Percentiles rank a stretch among this genome's conserved stretches.
These are phyloP conservation scores for Drosophila micromelanica DNA, from an alignment of 1,140 invertebrate species.

Conservation along the genomic window DNA sequence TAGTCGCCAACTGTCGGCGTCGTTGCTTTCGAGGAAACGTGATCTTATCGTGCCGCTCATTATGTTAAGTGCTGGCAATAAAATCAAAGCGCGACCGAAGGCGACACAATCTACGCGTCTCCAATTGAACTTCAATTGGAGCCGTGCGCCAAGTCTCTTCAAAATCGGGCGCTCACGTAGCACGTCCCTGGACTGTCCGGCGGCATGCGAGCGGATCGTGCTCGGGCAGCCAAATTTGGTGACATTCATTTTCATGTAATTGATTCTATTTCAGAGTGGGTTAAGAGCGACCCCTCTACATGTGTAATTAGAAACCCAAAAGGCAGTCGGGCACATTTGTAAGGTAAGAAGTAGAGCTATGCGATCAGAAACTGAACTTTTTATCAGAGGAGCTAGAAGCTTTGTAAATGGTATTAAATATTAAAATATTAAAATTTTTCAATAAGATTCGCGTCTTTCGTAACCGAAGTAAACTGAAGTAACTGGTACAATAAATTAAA, in stretches of 20 bases:
- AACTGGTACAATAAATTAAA: too few species aligned
- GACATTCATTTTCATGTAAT: slow-evolving; percentile 65
- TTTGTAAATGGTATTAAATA: background rate
- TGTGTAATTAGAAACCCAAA: slow-evolving; percentile 15
- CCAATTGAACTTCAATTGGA: slow-evolving; percentile 77
- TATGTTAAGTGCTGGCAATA: slow-evolving; percentile 81
- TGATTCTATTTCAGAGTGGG: slow-evolving; percentile 29
- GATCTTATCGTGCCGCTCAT: slow-evolving; percentile 75
- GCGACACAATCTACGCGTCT: slow-evolving; percentile 57
- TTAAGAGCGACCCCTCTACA: slow-evolving; percentile 13
- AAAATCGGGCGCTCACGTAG: slow-evolving; percentile 48
- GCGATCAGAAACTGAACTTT: background rate
- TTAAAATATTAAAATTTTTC: too few species aligned
- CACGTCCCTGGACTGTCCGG: slow-evolving; percentile 4
- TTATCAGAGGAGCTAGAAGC: background rate
- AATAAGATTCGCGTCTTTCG: too few species aligned
- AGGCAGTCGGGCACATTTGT: background rate
- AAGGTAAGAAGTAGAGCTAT: slow-evolving; percentile 3
- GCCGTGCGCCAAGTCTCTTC: slow-evolving; percentile 43
- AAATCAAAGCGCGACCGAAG: slow-evolving; percentile 68
- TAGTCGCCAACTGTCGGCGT: slow-evolving; percentile 52
- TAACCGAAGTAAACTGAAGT: too few species aligned
- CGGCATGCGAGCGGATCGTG: slow-evolving; percentile 49
- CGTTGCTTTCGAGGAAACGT: slow-evolving; percentile 61
- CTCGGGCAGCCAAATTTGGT: slow-evolving; percentile 20